These are phyloP conservation scores for Pecten maximus DNA, from an alignment of 2,888 invertebrate species.

Conservation along the genomic window DNA sequence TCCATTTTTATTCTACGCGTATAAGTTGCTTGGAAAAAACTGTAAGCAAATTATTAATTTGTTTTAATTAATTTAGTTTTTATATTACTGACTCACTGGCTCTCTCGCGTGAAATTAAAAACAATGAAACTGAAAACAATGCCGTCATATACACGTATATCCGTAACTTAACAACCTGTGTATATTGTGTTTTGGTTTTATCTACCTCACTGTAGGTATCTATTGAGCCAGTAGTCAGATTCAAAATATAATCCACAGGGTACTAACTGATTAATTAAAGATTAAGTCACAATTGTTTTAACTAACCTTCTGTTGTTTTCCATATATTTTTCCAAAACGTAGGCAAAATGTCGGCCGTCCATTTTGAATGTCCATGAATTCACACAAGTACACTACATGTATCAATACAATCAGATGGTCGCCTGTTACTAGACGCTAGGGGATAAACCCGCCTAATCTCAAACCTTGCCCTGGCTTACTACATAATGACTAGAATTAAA, in stretches of 20 bases:
- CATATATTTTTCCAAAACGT: slow-evolving; percentile 28
- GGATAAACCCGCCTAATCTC: neutral
- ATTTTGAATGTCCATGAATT: slow-evolving; percentile 24
- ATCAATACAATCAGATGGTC: neutral
- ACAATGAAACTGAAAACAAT: neutral
- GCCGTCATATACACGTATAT: neutral
- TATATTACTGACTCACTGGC: too few relatives aligned
- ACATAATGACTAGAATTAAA: neutral
- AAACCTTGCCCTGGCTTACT: neutral
- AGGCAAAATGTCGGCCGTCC: slow-evolving; percentile 27
- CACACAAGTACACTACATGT: neutral
- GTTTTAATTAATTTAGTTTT: too few relatives aligned
- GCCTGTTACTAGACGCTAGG: neutral
- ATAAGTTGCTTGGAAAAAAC: too few relatives aligned
- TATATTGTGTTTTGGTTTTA: neutral
- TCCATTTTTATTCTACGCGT: too few relatives aligned
- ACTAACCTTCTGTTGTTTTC: slow-evolving; percentile 7
- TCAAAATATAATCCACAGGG: neutral
- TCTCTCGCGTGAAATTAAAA: too few relatives aligned
- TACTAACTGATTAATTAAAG: neutral
- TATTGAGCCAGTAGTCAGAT: too few relatives aligned
- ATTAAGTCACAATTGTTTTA: neutral
- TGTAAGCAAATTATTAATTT: too few relatives aligned
- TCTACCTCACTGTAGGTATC: neutral
- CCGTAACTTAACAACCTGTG: neutral